phyloP scores from a whole-genome alignment of 2,113 vertebrate genomes.

The Noctilio leporinus region DNA sequence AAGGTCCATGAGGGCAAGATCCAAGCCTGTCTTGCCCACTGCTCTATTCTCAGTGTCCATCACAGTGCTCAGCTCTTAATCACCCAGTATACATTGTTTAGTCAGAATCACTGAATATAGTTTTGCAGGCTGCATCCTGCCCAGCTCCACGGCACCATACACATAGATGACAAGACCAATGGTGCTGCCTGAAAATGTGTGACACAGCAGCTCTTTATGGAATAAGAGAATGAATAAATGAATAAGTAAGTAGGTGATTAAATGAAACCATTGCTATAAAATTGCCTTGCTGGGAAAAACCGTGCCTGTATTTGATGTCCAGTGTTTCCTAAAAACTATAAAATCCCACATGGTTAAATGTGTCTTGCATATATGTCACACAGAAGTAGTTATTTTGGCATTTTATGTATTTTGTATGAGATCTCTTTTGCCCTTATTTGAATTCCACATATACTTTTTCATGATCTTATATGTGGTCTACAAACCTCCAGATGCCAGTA shows the following conservation, averaged over 20 bases:
- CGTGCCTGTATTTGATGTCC: not conserved
- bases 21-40: not conserved
- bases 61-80: not conserved
- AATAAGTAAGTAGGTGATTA: not conserved
- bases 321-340: not conserved
- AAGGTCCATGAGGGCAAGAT: not conserved
- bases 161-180: too few species aligned
- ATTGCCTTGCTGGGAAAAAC: not conserved
- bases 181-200: not conserved
- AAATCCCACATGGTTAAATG: not conserved
- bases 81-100: not conserved
- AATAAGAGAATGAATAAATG: not conserved
- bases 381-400: not conserved
- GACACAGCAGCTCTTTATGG: not conserved
- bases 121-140: not conserved
- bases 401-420: slow-evolving; percentile 1
- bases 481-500: slow-evolving; percentile 24
- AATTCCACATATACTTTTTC: slow-evolving; percentile 63
- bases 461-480: slow-evolving; percentile 54
- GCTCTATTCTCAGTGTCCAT: not conserved
- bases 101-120: too few species aligned
- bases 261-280: not conserved
- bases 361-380: not conserved
- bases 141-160: not conserved
- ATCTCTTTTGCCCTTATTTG: slow-evolving; percentile 17